Conservation (phyloP, 2,888 invertebrate genomes). For the Tortrix viridana region DNA sequence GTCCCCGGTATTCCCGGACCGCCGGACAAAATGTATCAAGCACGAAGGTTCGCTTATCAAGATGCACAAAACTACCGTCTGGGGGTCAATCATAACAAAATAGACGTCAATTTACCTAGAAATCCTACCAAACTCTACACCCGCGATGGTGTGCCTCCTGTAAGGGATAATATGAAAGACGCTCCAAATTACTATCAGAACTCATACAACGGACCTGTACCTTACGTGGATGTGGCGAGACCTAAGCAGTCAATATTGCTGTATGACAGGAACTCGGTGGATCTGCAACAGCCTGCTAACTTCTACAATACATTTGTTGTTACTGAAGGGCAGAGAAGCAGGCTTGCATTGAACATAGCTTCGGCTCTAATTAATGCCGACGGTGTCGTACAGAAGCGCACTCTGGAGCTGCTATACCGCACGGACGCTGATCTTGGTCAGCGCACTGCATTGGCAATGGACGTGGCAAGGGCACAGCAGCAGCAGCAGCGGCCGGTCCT, state of each 20-base stretch:
- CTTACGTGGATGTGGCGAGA: slow-evolving; percentile 75
- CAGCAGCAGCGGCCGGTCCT: slow-evolving; percentile 1
- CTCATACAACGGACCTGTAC: slow-evolving; percentile 93
- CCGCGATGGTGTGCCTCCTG: slow-evolving; percentile 85
- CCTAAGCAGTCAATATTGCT: slow-evolving; percentile 51
- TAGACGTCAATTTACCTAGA: slow-evolving; percentile 2
- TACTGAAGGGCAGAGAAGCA: slow-evolving; percentile 9
- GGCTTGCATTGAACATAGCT: slow-evolving; percentile 10
- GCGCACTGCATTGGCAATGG: slow-evolving; percentile 1
- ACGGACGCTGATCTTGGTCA: slow-evolving; percentile 14
- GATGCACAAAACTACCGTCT: slow-evolving; percentile 1
- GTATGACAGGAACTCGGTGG: slow-evolving; percentile 53
- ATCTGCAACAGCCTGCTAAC: slow-evolving; percentile 85
- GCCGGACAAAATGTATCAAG: not conserved
- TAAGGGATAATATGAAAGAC: slow-evolving; percentile 90
- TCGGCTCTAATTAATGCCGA: not conserved
- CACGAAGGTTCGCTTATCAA: not conserved
- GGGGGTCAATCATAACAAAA: not conserved
- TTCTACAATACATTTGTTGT: slow-evolving; percentile 83
- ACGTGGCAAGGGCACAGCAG: not conserved
- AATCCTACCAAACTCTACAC: slow-evolving; percentile 26
- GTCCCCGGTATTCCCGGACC: slow-evolving; percentile 72
- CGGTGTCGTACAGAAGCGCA: not conserved
- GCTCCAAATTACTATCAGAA: slow-evolving; percentile 98
- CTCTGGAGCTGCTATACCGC: not conserved